phyloP scores from a whole-genome alignment of 2,113 vertebrate genomes.

The Clarias macrocephalus region DNA sequence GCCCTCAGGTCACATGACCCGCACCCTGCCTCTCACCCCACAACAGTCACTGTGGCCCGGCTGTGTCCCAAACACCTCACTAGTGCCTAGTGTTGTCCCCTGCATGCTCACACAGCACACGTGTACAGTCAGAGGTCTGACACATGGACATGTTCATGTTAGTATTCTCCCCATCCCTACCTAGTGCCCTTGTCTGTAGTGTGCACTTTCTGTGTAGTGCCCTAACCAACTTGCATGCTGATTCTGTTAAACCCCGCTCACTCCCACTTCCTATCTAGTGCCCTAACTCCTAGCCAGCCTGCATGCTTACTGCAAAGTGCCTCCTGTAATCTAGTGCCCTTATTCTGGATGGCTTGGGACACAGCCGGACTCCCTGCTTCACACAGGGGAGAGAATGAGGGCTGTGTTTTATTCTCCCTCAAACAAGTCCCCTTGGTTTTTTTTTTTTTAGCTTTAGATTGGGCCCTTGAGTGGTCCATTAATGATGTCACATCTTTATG shows the following conservation, averaged over 20 bases:
- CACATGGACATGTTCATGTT: not conserved
- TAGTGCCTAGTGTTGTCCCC: not conserved
- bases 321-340: not conserved
- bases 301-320: conserved; percentile 18
- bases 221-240: not conserved
- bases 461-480: conserved; percentile 29
- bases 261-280: conserved; percentile 8
- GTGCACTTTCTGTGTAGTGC: not conserved
- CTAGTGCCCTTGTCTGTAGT: not conserved
- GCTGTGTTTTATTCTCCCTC: not conserved
- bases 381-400: not conserved
- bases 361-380: conserved; percentile 8
- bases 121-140: not conserved
- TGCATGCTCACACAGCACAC: not conserved
- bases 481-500: conserved; percentile 53
- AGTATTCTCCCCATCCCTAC: not conserved
- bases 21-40: not conserved
- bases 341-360: conserved; percentile 12
- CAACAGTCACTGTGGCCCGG: not conserved
- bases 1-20: conserved; percentile 50
- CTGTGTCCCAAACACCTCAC: conserved; percentile 37
- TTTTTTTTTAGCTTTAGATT: conserved; percentile 30
- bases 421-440: not conserved
- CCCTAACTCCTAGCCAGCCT: not conserved
- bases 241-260: not conserved